A percentile compares a stretch with the other conserved stretches of the same genome.
phyloP scores from a whole-genome alignment of 2,113 vertebrate genomes.

The Paraplagusia blochii region DNA sequence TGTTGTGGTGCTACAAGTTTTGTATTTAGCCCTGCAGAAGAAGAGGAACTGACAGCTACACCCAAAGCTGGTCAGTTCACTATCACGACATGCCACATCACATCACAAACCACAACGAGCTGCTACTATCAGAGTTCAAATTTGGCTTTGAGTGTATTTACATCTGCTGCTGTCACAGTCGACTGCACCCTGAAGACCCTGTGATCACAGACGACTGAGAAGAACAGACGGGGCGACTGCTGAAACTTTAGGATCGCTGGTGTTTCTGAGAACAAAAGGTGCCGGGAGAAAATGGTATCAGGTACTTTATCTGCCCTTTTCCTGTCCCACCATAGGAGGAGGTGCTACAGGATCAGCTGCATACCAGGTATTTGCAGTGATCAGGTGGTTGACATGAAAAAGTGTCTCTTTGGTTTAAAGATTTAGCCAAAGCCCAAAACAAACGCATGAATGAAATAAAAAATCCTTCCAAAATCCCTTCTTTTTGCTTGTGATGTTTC shows the following conservation, averaged over 20 bases:
- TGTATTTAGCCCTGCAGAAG: background rate
- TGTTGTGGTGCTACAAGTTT: background rate
- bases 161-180: too few relatives aligned
- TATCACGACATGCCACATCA: background rate
- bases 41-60: conserved; percentile 1
- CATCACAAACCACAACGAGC: too few relatives aligned
- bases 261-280: conserved; percentile 7
- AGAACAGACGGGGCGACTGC: background rate
- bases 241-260: background rate
- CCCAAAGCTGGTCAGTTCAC: background rate
- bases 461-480: background rate
- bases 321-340: conserved; percentile 12
- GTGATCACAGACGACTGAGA: too few relatives aligned
- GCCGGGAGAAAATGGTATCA: background rate
- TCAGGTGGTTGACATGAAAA: background rate
- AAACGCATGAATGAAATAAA: too few relatives aligned
- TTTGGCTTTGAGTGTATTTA: too few relatives aligned
- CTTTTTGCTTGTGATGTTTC: background rate
- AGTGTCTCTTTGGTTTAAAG: background rate
- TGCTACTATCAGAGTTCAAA: too few relatives aligned
- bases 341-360: conserved; percentile 16
- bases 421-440: background rate
- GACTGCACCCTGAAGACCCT: too few relatives aligned
- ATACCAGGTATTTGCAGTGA: conserved; percentile 34
- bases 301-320: background rate